These are phyloP conservation scores for Peromyscus attwateri DNA, from an alignment of 2,797 vertebrate species.

Conservation along the genomic window DNA sequence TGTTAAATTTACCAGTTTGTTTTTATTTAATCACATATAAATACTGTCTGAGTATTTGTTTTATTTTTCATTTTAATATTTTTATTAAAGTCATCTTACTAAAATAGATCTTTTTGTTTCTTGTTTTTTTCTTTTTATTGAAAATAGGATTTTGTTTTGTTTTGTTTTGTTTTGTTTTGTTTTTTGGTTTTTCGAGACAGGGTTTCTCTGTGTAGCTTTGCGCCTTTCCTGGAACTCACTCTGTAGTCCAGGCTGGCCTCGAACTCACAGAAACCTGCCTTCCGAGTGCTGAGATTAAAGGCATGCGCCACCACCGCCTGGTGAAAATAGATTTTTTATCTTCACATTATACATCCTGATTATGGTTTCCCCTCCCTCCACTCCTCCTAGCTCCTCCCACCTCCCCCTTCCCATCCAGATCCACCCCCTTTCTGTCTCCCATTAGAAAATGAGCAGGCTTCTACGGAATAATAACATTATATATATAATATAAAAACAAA, in stretches of 20 bases:
- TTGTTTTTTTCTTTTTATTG: not conserved
- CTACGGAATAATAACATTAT: not conserved
- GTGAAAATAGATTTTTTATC: no score
- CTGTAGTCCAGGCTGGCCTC: no score
- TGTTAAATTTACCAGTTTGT: conserved; percentile 15
- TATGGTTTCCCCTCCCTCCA: not conserved
- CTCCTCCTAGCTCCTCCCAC: not conserved
- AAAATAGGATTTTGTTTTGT: not conserved
- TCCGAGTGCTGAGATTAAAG: no score
- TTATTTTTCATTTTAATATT: not conserved
- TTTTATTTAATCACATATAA: conserved; percentile 15
- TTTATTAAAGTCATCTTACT: not conserved
- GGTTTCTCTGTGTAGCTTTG: no score
- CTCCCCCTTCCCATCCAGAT: not conserved
- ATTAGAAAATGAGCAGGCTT: not conserved
- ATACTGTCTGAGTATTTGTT: not conserved
- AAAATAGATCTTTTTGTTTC: not conserved
- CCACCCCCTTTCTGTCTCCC: not conserved
- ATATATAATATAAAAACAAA: not conserved
- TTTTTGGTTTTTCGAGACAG: no score
- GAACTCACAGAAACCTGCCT: no score
- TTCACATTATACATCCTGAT: not conserved
- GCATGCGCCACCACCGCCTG: no score
- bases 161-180: not conserved
- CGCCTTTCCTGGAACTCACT: no score